These are phyloP conservation scores for Lineus longissimus DNA, from an alignment of 1,140 invertebrate species.

Conservation along the genomic window DNA sequence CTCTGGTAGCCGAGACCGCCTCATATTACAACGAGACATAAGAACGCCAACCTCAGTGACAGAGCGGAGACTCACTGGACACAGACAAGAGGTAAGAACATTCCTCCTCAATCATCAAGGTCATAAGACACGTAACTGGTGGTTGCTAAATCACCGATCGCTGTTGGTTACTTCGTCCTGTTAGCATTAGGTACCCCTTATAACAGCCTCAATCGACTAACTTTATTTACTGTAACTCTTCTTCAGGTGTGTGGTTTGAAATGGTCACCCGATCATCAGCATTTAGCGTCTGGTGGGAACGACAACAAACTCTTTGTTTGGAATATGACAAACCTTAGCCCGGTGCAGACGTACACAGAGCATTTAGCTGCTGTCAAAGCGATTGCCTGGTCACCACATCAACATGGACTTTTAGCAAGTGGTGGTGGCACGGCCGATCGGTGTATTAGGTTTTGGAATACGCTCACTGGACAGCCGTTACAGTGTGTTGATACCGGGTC, in stretches of 20 bases:
- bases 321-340: constrained; percentile 71
- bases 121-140: not conserved
- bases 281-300: constrained; percentile 96
- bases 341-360: constrained; percentile 88
- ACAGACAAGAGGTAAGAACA: constrained; percentile 82
- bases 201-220: no score
- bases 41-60: constrained; percentile 69
- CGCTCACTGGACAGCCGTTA: constrained; percentile 97
- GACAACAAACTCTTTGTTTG: constrained; percentile 98
- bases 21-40: constrained; percentile 92
- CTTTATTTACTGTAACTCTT: no score
- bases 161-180: no score
- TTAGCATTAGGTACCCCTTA: no score
- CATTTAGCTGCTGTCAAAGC: constrained; percentile 96
- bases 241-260: constrained; percentile 88
- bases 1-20: constrained; percentile 89
- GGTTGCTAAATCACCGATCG: not conserved
- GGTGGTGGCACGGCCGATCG: constrained; percentile 96
- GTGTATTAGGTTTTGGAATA: constrained; percentile 92
- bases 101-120: not conserved
- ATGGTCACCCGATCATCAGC: constrained; percentile 99
- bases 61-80: constrained; percentile 69
- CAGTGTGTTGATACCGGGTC: constrained; percentile 98
- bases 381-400: constrained; percentile 99
- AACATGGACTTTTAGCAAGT: constrained; percentile 94